These are phyloP conservation scores for Ursus arctos DNA, from an alignment of 2,113 vertebrate species.

Conservation along the genomic window DNA sequence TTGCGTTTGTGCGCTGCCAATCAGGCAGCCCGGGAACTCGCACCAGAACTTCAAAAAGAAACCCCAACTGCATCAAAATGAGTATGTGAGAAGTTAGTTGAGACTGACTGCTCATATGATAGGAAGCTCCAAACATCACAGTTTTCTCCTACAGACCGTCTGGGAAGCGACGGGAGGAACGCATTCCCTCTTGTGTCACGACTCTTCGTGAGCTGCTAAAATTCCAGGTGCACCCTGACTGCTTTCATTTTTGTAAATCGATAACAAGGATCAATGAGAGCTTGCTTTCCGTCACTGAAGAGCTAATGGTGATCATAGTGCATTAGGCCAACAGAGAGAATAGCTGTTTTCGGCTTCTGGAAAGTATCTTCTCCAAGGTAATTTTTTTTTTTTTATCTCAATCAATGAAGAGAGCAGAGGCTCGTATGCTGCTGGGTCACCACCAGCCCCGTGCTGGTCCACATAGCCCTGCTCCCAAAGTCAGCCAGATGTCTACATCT, in stretches of 20 bases:
- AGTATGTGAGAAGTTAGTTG: fast-evolving
- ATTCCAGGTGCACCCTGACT: constrained; percentile 73
- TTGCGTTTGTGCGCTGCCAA: fast-evolving
- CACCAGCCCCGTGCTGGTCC: background rate
- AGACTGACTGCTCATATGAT: no score
- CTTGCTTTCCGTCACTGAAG: constrained; percentile 60
- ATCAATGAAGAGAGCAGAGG: background rate
- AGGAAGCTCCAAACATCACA: background rate
- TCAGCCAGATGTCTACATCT: no score
- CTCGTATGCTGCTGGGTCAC: background rate
- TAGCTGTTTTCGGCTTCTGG: constrained; percentile 57
- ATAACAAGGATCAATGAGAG: constrained; percentile 71
- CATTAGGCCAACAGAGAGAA: constrained; percentile 29
- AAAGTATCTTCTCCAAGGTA: background rate
- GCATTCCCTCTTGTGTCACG: fast-evolving
- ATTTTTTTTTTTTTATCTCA: background rate
- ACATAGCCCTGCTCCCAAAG: background rate
- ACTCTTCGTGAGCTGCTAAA: background rate
- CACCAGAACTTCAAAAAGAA: background rate
- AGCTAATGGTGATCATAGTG: background rate
- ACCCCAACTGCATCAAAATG: background rate
- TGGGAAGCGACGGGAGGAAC: background rate
- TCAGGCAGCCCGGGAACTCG: background rate
- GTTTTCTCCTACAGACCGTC: fast-evolving
- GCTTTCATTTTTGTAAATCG: constrained; percentile 76